Conservation (phyloP, 2,797 vertebrate species). For the Enteromius argenteus region DNA sequence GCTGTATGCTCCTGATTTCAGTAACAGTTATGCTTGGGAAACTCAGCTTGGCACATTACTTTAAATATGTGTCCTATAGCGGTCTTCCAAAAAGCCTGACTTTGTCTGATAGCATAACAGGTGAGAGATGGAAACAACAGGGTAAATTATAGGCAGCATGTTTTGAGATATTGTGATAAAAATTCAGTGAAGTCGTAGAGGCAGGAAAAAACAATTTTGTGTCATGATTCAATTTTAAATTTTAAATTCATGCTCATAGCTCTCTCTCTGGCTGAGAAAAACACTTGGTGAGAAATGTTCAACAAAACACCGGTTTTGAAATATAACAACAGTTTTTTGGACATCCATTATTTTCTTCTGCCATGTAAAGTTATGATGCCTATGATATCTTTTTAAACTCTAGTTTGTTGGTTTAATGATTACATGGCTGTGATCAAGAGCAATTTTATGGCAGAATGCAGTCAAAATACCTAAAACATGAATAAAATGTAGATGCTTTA, state of each 20-base stretch:
- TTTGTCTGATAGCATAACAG: not conserved
- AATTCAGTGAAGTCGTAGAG: not conserved
- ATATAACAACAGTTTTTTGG: not conserved
- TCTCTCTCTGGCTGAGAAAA: not conserved
- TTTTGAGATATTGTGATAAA: slow-evolving; percentile 16
- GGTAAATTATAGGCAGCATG: not conserved
- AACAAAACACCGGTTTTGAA: not conserved
- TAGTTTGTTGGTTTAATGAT: not conserved
- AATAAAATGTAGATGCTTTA: not conserved
- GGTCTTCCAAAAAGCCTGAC: not conserved
- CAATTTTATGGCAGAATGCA: not conserved
- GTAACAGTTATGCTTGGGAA: not conserved
- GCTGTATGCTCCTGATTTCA: not conserved
- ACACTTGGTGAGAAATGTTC: not conserved
- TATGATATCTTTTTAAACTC: not conserved
- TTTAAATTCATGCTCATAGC: not conserved
- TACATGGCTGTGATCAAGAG: not conserved
- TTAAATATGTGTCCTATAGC: not conserved
- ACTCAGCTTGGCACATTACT: not conserved
- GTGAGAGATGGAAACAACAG: slow-evolving; percentile 5
- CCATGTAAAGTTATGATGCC: not conserved
- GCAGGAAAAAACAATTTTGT: not conserved
- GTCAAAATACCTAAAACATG: not conserved
- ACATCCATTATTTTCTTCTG: not conserved
- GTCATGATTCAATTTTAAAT: not conserved